Evolutionary conservation across 2,888 invertebrate genomes (phyloP).

Genomic region (Sarcophaga caerulescens): DNA sequence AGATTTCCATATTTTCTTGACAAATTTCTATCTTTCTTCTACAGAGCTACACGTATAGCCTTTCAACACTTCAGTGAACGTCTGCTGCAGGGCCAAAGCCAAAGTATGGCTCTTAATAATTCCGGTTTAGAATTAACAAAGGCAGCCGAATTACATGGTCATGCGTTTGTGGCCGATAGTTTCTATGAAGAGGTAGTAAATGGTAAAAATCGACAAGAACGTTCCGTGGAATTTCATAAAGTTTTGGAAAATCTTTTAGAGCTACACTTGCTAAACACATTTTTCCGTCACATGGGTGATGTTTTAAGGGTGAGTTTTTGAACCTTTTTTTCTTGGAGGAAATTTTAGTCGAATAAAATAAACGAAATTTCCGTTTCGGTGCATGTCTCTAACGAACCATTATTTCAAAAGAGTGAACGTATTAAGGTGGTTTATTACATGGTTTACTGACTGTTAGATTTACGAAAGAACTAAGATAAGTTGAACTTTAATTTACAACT

Average conservation of each 20-base stretch:
- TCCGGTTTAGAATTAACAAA: constrained; percentile 89
- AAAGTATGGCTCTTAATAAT: constrained; percentile 92
- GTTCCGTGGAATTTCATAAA: constrained; percentile 83
- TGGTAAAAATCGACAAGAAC: constrained; percentile 77
- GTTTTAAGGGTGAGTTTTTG: constrained; percentile 85
- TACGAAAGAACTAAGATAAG: too few species aligned
- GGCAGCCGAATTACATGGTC: constrained; percentile 92
- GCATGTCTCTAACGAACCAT: too few species aligned
- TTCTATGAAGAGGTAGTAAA: constrained; percentile 86
- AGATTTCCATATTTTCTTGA: neutral
- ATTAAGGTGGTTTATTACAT: too few species aligned
- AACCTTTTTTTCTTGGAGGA: neutral
- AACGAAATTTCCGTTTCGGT: too few species aligned
- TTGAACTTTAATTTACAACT: too few species aligned
- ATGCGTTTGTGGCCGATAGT: constrained; percentile 87
- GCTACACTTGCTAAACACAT: constrained; percentile 88
- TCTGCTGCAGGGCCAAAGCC: constrained; percentile 82
- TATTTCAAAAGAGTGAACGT: too few species aligned
- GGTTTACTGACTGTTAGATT: too few species aligned
- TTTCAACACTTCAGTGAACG: constrained; percentile 86
- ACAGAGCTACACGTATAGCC: constrained; percentile 86
- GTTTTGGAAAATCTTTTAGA: constrained; percentile 87
- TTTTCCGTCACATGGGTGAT: constrained; percentile 87
- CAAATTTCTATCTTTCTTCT: neutral
- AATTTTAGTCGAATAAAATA: neutral